A percentile compares a stretch with the other conserved stretches of the same genome.
These are phyloP conservation scores for Drosophila orosa DNA, from an alignment of 1,140 invertebrate species.

Conservation along the genomic window DNA sequence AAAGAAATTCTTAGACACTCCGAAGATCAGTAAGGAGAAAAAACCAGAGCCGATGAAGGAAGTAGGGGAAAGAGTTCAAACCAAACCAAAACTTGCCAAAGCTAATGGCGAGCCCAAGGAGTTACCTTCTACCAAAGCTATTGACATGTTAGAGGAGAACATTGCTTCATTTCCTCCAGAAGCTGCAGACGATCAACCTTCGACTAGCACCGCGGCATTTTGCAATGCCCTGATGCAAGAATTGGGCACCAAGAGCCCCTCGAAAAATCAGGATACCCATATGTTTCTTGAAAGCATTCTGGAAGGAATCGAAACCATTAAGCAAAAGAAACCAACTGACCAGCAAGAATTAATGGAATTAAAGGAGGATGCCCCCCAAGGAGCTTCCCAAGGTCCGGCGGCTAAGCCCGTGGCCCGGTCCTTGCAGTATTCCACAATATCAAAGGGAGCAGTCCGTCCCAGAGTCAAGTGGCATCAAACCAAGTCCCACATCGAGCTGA, in stretches of 20 bases:
- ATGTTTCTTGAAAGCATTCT: constrained; percentile 16
- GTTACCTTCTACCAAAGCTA: neutral
- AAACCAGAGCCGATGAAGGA: neutral
- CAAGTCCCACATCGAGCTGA: constrained; percentile 30
- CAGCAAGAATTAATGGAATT: neutral
- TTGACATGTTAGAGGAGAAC: neutral
- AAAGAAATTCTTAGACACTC: no score
- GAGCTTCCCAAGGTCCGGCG: neutral
- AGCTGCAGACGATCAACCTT: neutral
- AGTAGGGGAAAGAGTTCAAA: neutral
- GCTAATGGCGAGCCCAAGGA: neutral
- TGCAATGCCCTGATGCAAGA: constrained; percentile 2
- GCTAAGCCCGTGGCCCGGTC: neutral
- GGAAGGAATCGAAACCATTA: no score
- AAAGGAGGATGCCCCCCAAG: neutral
- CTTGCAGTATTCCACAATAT: constrained; percentile 7
- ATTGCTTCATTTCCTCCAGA: neutral
- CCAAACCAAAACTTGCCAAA: neutral
- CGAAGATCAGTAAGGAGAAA: neutral
- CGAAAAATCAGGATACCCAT: neutral
- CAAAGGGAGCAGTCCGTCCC: constrained; percentile 34
- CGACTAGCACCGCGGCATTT: neutral
- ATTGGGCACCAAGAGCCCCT: neutral
- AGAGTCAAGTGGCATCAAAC: constrained; percentile 62
- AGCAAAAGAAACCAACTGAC: neutral